Conservation (phyloP, 1,140 invertebrate genomes). For the Phenacoccus solenopsis region DNA sequence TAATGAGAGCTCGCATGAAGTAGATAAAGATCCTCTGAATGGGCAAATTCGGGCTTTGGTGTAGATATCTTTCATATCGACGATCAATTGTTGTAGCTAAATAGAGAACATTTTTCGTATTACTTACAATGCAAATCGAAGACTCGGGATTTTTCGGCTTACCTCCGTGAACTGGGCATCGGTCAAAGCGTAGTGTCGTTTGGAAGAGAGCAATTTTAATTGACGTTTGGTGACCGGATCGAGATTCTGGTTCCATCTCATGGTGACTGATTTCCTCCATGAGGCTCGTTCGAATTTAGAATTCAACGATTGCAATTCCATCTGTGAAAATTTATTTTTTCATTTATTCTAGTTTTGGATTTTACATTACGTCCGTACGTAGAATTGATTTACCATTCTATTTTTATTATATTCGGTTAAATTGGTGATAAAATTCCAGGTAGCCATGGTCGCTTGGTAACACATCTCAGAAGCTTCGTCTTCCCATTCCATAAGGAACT, state of each 20-base stretch:
- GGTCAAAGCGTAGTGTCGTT: conserved; percentile 54
- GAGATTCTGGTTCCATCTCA: conserved; percentile 49
- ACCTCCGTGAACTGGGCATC: conserved; percentile 65
- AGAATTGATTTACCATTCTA: conserved; percentile 44
- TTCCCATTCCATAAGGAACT: conserved; percentile 59
- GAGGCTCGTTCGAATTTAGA: conserved; percentile 52
- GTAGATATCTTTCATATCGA: conserved; percentile 69
- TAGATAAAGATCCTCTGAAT: conserved; percentile 37
- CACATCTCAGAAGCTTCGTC: conserved; percentile 56
- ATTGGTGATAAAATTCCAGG: conserved; percentile 68
- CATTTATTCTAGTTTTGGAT: no score
- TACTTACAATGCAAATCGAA: no score
- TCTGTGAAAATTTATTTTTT: conserved; percentile 32
- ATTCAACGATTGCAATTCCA: conserved; percentile 51
- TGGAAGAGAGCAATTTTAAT: conserved; percentile 52
- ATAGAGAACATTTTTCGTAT: conserved; percentile 26
- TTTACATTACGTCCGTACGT: no score
- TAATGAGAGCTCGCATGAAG: conserved; percentile 51
- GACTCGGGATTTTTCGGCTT: conserved; percentile 12
- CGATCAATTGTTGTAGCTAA: conserved; percentile 55
- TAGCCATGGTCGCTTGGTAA: conserved; percentile 50
- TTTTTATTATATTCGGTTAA: conserved; percentile 56
- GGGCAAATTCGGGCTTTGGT: conserved; percentile 57
- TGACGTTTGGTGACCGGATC: conserved; percentile 54
- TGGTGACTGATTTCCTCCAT: conserved; percentile 54